phyloP scores from a whole-genome alignment of 1,140 invertebrate species.

The Drosophila ironensis region DNA sequence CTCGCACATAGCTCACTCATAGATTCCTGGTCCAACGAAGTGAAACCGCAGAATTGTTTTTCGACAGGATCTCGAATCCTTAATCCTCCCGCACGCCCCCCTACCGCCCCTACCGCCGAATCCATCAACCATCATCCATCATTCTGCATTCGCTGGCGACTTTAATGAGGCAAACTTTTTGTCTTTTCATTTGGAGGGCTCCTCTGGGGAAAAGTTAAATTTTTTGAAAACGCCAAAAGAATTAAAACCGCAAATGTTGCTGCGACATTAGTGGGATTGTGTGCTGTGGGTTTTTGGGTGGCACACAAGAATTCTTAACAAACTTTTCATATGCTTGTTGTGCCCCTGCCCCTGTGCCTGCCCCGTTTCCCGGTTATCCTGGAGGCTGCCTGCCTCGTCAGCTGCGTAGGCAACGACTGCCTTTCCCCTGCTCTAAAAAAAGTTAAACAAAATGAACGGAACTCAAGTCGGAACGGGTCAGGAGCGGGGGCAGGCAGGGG shows the following conservation, averaged over 20 bases:
- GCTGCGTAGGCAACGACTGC: constrained; percentile 26
- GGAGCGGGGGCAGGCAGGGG: neutral
- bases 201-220: neutral
- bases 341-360: neutral
- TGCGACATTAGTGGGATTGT: constrained; percentile 68
- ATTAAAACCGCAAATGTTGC: constrained; percentile 79
- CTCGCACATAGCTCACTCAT: neutral
- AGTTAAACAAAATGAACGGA: constrained; percentile 47
- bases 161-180: constrained; percentile 37
- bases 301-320: constrained; percentile 66
- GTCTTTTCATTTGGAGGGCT: constrained; percentile 1
- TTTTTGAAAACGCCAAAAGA: constrained; percentile 37
- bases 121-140: constrained; percentile 26
- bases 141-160: constrained; percentile 27
- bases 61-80: too few relatives aligned
- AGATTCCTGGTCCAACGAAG: constrained; percentile 18
- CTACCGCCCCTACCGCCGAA: too few relatives aligned
- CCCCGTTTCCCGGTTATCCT: neutral
- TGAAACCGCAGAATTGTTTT: constrained; percentile 54
- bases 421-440: constrained; percentile 11
- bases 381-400: constrained; percentile 1
- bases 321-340: constrained; percentile 77
- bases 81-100: too few relatives aligned
- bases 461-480: constrained; percentile 14
- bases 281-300: neutral